These are phyloP conservation scores for Atlantisia rogersi DNA, from an alignment of 2,113 vertebrate species.

Conservation along the genomic window DNA sequence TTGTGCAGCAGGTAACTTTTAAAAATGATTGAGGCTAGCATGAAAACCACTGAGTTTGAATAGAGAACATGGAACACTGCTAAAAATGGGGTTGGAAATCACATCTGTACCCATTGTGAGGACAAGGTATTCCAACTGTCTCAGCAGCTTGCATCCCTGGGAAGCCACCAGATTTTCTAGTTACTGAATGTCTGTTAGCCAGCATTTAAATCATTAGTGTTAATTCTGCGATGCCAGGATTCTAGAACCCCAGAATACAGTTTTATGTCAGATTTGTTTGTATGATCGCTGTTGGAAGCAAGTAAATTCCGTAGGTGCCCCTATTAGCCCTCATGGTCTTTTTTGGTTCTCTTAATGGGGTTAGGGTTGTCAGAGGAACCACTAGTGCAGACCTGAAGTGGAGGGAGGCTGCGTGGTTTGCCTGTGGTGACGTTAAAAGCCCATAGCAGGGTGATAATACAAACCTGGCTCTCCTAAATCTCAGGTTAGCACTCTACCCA, in stretches of 20 bases:
- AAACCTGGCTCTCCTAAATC: not conserved
- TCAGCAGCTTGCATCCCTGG: not conserved
- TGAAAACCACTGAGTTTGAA: not conserved
- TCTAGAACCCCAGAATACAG: not conserved
- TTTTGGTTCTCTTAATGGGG: not conserved
- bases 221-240: not conserved
- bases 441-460: not conserved
- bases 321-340: fast-evolving
- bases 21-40: not conserved
- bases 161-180: not conserved
- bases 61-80: not conserved
- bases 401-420: not conserved
- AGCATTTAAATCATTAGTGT: not conserved
- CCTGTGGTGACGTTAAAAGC: not conserved
- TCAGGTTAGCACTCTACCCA: not conserved
- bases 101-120: not conserved
- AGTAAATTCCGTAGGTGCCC: not conserved
- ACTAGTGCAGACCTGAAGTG: not conserved
- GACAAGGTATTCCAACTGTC: not conserved
- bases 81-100: not conserved
- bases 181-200: not conserved
- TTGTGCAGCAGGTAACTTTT: slow-evolving; percentile 86
- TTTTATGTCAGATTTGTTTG: not conserved
- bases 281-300: not conserved
- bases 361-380: not conserved